These are phyloP conservation scores for Eupithecia subumbrata DNA, from an alignment of 2,888 invertebrate genomes.

Conservation along the genomic window DNA sequence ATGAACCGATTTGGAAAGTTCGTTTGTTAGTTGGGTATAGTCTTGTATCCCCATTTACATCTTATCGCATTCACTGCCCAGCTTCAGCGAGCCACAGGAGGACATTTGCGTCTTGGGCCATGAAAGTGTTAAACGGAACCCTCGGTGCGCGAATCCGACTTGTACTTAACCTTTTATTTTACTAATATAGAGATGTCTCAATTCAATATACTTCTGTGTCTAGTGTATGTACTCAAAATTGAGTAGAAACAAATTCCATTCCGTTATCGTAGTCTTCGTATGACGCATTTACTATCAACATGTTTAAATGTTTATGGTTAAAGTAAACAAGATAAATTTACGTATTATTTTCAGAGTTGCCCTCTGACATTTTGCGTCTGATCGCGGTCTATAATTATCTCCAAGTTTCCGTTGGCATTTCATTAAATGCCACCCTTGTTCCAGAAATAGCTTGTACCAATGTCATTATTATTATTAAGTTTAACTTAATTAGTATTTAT, in stretches of 20 bases:
- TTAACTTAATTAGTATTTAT: neutral
- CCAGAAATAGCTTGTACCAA: neutral
- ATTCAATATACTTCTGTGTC: too few species aligned
- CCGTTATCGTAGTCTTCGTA: neutral
- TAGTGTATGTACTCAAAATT: too few species aligned
- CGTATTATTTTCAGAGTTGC: slow-evolving; percentile 1
- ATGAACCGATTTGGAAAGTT: neutral
- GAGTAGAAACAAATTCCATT: neutral
- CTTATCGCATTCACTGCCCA: too few species aligned
- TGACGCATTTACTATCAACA: slow-evolving; percentile 2
- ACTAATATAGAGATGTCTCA: too few species aligned
- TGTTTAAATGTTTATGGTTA: neutral
- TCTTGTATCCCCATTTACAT: neutral
- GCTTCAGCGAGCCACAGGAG: too few species aligned
- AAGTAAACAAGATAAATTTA: slow-evolving; percentile 5
- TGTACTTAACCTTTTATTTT: too few species aligned
- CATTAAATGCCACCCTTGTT: slow-evolving; percentile 35
- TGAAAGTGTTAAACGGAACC: too few species aligned
- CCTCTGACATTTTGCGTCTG: slow-evolving; percentile 14
- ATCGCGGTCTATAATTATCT: slow-evolving; percentile 39
- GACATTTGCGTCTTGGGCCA: too few species aligned
- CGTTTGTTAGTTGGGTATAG: neutral
- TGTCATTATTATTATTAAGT: neutral
- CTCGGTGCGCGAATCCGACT: too few species aligned
- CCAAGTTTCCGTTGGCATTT: slow-evolving; percentile 42